A percentile compares a stretch with the other conserved stretches of the same genome.
Evolutionary conservation across 1,140 invertebrate species (phyloP).

Genomic region (Coboldia fuscipes): DNA sequence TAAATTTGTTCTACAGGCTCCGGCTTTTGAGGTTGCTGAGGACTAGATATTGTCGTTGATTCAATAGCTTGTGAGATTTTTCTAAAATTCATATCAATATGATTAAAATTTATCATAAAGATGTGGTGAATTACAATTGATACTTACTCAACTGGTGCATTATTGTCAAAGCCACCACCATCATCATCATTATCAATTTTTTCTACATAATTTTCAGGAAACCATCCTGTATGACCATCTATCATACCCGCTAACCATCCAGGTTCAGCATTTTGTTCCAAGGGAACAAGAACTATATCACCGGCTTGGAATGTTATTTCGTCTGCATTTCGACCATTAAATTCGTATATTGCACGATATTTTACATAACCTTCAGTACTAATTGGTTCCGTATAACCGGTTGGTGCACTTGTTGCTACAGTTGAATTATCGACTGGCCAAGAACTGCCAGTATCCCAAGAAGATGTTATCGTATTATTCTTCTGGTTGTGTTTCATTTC

Average conservation of each 20-base stretch:
- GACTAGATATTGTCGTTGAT: conserved; percentile 1
- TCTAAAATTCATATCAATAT: conserved; percentile 9
- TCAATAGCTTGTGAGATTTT: conserved; percentile 28
- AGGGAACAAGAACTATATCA: conserved; percentile 75
- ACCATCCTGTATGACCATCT: conserved; percentile 76
- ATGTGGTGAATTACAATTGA: conserved; percentile 12
- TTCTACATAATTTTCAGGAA: conserved; percentile 92
- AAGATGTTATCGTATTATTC: conserved; percentile 16
- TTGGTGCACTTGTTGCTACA: conserved; percentile 5
- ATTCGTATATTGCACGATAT: conserved; percentile 85
- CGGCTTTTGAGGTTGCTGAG: no score
- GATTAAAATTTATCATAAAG: conserved; percentile 3
- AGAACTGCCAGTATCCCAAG: conserved; percentile 20
- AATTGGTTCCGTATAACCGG: conserved; percentile 9
- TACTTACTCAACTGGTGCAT: conserved; percentile 1
- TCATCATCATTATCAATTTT: conserved; percentile 30
- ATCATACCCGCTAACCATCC: conserved; percentile 94
- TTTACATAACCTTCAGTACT: conserved; percentile 31
- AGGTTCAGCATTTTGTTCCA: conserved; percentile 73
- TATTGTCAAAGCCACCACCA: conserved; percentile 4
- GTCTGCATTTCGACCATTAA: conserved; percentile 77
- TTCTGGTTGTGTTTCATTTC: conserved; percentile 28
- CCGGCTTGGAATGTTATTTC: conserved; percentile 88
- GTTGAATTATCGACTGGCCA: conserved; percentile 26
- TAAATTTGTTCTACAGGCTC: neutral